Base-by-base conservation (phyloP, 2,113 vertebrate genomes). In the Caracal caracal region DNA sequence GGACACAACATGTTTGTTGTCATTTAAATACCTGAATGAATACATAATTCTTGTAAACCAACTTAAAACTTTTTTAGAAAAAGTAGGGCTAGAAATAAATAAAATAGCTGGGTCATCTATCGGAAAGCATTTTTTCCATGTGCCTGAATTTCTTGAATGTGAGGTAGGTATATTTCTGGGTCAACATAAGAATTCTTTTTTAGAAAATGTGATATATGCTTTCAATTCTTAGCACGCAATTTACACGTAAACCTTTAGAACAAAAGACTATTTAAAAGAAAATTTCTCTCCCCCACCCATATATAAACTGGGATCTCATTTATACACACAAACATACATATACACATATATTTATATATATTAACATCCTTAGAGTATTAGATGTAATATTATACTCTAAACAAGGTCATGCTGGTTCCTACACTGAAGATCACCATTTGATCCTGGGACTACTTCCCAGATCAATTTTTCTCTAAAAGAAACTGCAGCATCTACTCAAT, bases 201-300 rank as follows among this genome's bases (percentile, higher is more conserved):
- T 37, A 80, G 40, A 97, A 93, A 93, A 82, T 43, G 7, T 51
- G 68, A 53, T 24, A 70, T 20, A 70, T n/a, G 49, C 26, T 96
- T 37, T 93, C 66, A 79, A 95, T 87, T 90, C 43, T 40, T 86
- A 93, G 81, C 4, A 91, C 84, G 22, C 47, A 59, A 80, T 93
- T 83, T 51, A 84, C 40, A 94, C 80, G 37, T 65, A 94, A 95
- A 95, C 28, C 59, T 88, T 73, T 73, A 35, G 13, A 94, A 94
- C 78, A 93, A 88, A 92, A 90, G 13, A 80, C 82, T 12, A 0
- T 91, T 93, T 28, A 59, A 49, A 82, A 85, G 71, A 70, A 68
- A 40, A 63, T 63, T 24, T 26, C 22, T 86, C 19, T 88, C 28
- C 15, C n/a, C n/a, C 28, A 20, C 24, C 83, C 1, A 81, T 28